Evolutionary conservation across 2,113 vertebrate species (phyloP).

Genomic region (Ceyx margarethae): DNA sequence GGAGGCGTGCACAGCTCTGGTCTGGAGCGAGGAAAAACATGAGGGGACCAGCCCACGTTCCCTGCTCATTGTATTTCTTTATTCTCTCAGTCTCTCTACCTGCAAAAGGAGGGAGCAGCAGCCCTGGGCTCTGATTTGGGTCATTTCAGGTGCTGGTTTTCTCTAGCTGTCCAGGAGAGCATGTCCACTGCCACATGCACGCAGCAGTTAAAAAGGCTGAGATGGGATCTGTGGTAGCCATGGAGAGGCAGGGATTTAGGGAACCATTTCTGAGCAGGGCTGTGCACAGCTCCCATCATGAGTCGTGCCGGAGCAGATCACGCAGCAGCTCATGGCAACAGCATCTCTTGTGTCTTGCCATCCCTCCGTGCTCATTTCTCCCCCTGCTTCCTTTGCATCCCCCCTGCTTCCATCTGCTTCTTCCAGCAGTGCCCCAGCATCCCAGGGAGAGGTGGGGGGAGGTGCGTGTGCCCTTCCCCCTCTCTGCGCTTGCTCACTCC

Average conservation of each 20-base stretch:
- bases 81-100: not conserved
- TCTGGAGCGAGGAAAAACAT: not conserved
- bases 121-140: not conserved
- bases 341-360: not conserved
- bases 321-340: not conserved
- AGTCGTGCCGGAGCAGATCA: accelerated
- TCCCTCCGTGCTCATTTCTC: not conserved
- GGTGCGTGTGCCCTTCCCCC: not conserved
- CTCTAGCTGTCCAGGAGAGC: not conserved
- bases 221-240: not conserved
- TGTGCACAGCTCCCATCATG: not conserved
- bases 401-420: not conserved
- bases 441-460: not conserved
- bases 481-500: not conserved
- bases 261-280: not conserved
- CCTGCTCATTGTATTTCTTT: not conserved
- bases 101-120: not conserved
- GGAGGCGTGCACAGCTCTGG: not conserved
- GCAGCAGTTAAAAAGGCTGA: not conserved
- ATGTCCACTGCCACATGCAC: accelerated
- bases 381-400: not conserved
- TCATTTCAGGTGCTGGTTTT: not conserved
- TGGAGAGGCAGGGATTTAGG: not conserved
- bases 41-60: not conserved
- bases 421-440: not conserved